These are phyloP conservation scores for Euura saliciscinereae DNA, from an alignment of 1,140 invertebrate genomes.

Conservation along the genomic window DNA sequence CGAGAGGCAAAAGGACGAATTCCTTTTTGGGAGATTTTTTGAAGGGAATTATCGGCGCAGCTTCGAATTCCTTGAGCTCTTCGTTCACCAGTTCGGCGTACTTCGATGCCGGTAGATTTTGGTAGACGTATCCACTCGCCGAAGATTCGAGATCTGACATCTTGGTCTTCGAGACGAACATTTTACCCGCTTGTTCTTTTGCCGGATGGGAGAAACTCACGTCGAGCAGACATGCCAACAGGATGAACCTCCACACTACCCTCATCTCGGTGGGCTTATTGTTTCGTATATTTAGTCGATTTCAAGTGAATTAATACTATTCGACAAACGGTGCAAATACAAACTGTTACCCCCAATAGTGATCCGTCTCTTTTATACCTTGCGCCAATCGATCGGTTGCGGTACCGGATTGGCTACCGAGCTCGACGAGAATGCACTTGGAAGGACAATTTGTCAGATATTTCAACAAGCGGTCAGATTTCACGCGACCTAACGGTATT, in stretches of 20 bases:
- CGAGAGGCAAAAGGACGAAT: not conserved
- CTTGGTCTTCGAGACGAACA: not conserved
- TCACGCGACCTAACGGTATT: conserved; percentile 26
- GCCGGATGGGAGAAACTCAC: conserved; percentile 13
- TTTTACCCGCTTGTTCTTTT: not conserved
- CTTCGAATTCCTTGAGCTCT: conserved; percentile 3
- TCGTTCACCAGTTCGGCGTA: conserved; percentile 9
- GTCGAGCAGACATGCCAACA: conserved; percentile 12
- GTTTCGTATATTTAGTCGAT: not conserved
- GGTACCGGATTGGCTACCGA: conserved; percentile 27
- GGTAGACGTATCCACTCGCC: conserved; percentile 15
- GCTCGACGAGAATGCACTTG: conserved; percentile 25
- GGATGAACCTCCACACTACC: not conserved
- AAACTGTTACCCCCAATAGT: conserved; percentile 37
- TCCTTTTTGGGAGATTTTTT: not conserved
- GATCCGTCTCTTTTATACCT: conserved; percentile 46
- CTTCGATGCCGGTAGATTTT: conserved; percentile 16
- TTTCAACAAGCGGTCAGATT: conserved; percentile 34
- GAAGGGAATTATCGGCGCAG: not conserved
- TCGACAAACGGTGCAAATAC: conserved; percentile 27
- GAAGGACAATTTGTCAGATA: conserved; percentile 26
- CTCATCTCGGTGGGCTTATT: not conserved
- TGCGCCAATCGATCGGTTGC: conserved; percentile 23
- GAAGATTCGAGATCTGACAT: not conserved
- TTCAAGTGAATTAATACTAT: not conserved